phyloP scores from a whole-genome alignment of 1,140 invertebrate species.

The Papilio polytes region DNA sequence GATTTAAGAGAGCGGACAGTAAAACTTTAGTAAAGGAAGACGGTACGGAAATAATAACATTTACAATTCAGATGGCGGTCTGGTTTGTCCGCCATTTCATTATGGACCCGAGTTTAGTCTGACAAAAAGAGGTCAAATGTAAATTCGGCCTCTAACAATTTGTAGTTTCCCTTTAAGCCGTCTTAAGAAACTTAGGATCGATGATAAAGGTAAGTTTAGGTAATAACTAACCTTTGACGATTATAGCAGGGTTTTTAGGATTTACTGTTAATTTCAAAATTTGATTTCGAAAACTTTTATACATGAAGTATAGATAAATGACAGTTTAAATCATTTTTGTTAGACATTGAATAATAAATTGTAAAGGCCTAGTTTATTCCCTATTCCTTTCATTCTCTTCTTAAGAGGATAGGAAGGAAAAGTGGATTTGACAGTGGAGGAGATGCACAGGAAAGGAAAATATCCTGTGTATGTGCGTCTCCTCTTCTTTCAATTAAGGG shows the following conservation, averaged over 20 bases:
- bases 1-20: conserved; percentile 31
- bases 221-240: neutral
- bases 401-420: too few species aligned
- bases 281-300: too few species aligned
- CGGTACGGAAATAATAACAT: conserved; percentile 58
- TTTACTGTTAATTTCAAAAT: too few species aligned
- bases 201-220: conserved; percentile 17
- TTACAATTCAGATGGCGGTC: conserved; percentile 62
- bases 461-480: too few species aligned
- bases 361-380: too few species aligned
- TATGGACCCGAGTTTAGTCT: conserved; percentile 45
- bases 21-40: conserved; percentile 45
- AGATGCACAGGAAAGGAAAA: too few species aligned
- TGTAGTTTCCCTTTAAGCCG: conserved; percentile 38
- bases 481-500: too few species aligned
- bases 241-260: neutral
- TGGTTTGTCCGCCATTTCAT: conserved; percentile 53
- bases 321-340: too few species aligned
- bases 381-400: too few species aligned
- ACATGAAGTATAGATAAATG: too few species aligned
- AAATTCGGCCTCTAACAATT: conserved; percentile 39
- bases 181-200: conserved; percentile 6
- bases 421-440: too few species aligned
- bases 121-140: conserved; percentile 49
- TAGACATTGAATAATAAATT: too few species aligned